Conservation (phyloP, 2,888 invertebrate genomes). For the Ypsolopha sequella region DNA sequence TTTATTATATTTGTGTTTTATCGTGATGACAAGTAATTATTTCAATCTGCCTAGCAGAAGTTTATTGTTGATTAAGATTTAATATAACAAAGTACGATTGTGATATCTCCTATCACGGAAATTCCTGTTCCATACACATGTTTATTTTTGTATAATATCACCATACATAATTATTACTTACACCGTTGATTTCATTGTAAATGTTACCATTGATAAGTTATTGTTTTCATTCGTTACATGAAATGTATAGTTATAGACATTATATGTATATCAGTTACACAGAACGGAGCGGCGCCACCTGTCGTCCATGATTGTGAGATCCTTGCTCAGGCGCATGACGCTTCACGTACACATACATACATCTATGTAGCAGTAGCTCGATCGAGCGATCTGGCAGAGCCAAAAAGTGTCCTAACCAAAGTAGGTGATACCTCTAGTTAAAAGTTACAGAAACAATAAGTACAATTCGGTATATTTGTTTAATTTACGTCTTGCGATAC, state of each 20-base stretch:
- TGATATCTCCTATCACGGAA: slow-evolving; percentile 61
- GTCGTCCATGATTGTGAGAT: not conserved
- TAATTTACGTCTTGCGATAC: not conserved
- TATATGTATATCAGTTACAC: too few species aligned
- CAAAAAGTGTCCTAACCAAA: slow-evolving; percentile 37
- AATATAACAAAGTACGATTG: slow-evolving; percentile 35
- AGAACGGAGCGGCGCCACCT: too few species aligned
- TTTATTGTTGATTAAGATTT: slow-evolving; percentile 31
- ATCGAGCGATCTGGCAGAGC: slow-evolving; percentile 14
- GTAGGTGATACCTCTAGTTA: slow-evolving; percentile 20
- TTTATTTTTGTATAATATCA: slow-evolving; percentile 57
- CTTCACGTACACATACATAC: too few species aligned
- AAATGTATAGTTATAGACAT: too few species aligned
- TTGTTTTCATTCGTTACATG: slow-evolving; percentile 7
- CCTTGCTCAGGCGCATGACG: slow-evolving; percentile 4
- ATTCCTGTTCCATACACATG: slow-evolving; percentile 62
- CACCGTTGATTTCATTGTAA: slow-evolving; percentile 57
- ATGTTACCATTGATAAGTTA: slow-evolving; percentile 68
- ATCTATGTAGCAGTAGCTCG: too few species aligned
- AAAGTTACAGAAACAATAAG: slow-evolving; percentile 4
- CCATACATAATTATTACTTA: slow-evolving; percentile 44
- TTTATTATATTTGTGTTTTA: slow-evolving; percentile 28
- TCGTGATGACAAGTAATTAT: slow-evolving; percentile 18
- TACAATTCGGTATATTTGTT: slow-evolving; percentile 16
- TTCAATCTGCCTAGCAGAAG: slow-evolving; percentile 11